These are phyloP conservation scores for Calyptomena viridis DNA, from an alignment of 2,113 vertebrate species.

Conservation along the genomic window DNA sequence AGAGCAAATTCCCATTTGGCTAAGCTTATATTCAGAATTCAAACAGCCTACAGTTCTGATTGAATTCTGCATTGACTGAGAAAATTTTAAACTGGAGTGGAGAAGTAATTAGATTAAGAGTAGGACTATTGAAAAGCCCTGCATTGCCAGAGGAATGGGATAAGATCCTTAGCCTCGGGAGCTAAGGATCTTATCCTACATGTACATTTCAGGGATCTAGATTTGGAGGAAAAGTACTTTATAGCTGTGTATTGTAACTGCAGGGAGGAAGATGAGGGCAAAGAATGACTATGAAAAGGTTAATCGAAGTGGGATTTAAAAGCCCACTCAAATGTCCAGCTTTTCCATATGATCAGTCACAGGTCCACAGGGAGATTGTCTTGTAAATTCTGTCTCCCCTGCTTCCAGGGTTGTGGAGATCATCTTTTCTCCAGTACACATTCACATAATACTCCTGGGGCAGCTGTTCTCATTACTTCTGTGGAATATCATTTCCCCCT, in stretches of 20 bases:
- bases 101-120: conserved; percentile 11
- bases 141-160: neutral
- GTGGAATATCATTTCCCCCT: neutral
- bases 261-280: neutral
- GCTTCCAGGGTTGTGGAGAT: neutral
- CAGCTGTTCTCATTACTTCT: neutral
- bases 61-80: neutral
- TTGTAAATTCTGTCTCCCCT: neutral
- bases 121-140: neutral
- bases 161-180: neutral
- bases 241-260: neutral
- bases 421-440: neutral
- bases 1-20: conserved; percentile 20
- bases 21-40: conserved; percentile 12
- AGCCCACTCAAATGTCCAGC: neutral
- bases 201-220: neutral
- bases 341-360: neutral
- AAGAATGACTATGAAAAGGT: neutral
- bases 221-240: neutral
- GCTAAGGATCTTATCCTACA: neutral
- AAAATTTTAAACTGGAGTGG: neutral
- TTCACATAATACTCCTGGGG: neutral
- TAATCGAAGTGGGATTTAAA: neutral
- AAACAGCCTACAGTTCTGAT: conserved; percentile 11
- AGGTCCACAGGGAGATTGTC: neutral